Base-by-base conservation (phyloP, 2,113 vertebrate genomes). In the Dasyprocta punctata region DNA sequence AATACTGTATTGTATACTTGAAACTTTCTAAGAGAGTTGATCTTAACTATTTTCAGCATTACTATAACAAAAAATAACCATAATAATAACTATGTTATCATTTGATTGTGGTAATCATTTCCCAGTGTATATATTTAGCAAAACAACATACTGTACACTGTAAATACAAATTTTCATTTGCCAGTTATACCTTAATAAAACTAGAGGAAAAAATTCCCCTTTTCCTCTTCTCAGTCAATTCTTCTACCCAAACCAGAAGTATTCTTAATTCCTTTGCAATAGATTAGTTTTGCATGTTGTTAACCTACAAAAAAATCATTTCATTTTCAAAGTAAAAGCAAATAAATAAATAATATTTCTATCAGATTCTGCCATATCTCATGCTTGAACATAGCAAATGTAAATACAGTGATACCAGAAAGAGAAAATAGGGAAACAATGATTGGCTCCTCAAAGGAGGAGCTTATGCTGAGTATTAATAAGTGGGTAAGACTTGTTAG, bases 101-200 rank as follows among this genome's bases (percentile, higher is more conserved):
- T 10, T 61, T 92, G 33, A 92, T 75, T 22, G 36, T 30, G n/a
- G 36, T 81, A 67, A 81, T 41, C 61, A 80, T 33, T 90, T 81
- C 36, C n/a, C 26, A 65, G 17, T 38, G 22, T 49, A 67, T 41
- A 54, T 38, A 52, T 67, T 81, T 30, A 81, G 63, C 36, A 81
- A 54, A 54, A 41, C 28, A 90, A 47, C 56, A 61, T 90, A 20
- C 63, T 33, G 11, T 33, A 5, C 16, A 81, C 77, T n/a, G 19
- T 67, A 81, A 65, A 81, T 67, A 81, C 67, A 81, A 41, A 90
- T 41, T 38, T 90, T 89, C 41, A 89, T 36, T 81, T 90, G n/a
- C 38, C 60, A 41, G n/a, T 36, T 67, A 26, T 41, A 56, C 54
- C 36, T 90, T 47, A 67, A 61, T 38, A 30, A 81, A 41, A 10